A percentile compares a stretch with the other conserved stretches of the same genome.
phyloP scores from a whole-genome alignment of 2,888 invertebrate species.

The Ophion obscuratus region DNA sequence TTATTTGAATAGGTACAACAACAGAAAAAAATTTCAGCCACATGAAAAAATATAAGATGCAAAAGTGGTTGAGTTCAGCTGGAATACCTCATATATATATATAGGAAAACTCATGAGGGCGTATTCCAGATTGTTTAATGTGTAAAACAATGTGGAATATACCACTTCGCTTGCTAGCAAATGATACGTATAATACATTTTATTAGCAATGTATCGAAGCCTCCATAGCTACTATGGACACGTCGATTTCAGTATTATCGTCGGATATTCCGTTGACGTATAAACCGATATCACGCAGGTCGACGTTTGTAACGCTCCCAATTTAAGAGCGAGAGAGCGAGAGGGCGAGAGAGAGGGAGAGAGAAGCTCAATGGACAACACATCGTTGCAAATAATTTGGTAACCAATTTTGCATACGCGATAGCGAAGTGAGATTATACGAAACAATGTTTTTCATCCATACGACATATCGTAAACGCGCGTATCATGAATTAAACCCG shows the following conservation, averaged over 20 bases:
- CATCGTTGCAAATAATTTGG: conserved; percentile 54
- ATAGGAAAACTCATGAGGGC: conserved; percentile 3
- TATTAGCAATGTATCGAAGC: not conserved
- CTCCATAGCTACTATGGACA: not conserved
- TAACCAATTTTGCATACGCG: conserved; percentile 18
- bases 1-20: too few relatives aligned
- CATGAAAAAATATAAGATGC: too few relatives aligned
- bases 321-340: conserved; percentile 11
- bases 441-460: conserved; percentile 45
- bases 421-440: conserved; percentile 1
- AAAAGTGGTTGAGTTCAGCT: too few relatives aligned
- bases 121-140: not conserved
- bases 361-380: conserved; percentile 31
- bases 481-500: conserved; percentile 42
- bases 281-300: conserved; percentile 39
- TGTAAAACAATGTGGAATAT: not conserved
- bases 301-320: conserved; percentile 25
- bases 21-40: too few relatives aligned
- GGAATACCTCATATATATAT: not conserved
- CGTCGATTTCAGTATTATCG: conserved; percentile 8
- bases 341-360: conserved; percentile 15
- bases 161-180: conserved; percentile 12
- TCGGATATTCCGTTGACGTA: conserved; percentile 50
- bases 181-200: conserved; percentile 10
- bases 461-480: not conserved